These are phyloP conservation scores for Limenitis camilla DNA, from an alignment of 2,888 invertebrate genomes.

Conservation along the genomic window DNA sequence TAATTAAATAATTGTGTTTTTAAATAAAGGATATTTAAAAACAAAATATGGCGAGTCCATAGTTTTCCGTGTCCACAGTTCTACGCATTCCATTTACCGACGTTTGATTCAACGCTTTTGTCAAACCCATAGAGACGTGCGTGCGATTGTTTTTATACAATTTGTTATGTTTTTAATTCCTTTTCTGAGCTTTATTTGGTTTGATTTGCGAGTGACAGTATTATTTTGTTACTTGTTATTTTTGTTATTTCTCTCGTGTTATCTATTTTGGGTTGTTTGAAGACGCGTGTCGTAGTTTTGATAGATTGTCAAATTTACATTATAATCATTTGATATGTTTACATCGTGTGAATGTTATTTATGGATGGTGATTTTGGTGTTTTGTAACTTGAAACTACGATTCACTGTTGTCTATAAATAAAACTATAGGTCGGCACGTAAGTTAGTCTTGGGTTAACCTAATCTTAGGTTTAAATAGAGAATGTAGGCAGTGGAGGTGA, in stretches of 20 bases:
- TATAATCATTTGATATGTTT: slow-evolving; percentile 43
- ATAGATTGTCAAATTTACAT: slow-evolving; percentile 70
- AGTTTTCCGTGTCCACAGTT: slow-evolving; percentile 32
- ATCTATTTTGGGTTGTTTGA: slow-evolving; percentile 41
- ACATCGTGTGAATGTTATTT: slow-evolving; percentile 46
- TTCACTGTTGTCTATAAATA: too few species aligned
- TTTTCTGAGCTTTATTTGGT: slow-evolving; percentile 52
- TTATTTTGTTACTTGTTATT: slow-evolving; percentile 55
- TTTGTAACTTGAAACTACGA: background rate
- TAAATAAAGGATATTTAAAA: background rate
- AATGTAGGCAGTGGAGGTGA: too few species aligned
- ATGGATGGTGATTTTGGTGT: background rate
- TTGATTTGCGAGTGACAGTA: slow-evolving; percentile 68
- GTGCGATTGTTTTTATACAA: slow-evolving; percentile 71
- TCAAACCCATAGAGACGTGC: slow-evolving; percentile 67
- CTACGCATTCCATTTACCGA: slow-evolving; percentile 62
- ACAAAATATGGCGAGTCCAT: too few species aligned
- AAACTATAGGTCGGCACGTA: too few species aligned
- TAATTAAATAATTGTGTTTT: too few species aligned
- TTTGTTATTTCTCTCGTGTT: slow-evolving; percentile 47
- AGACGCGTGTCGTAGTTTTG: slow-evolving; percentile 64
- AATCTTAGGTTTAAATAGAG: too few species aligned
- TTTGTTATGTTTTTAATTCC: slow-evolving; percentile 51
- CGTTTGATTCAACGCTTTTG: slow-evolving; percentile 66
- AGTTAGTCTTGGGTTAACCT: too few species aligned